Percentiles rank a stretch among this genome's conserved stretches.
Conservation (phyloP, 2,797 vertebrate genomes). For the Gymnodraco acuticeps region DNA sequence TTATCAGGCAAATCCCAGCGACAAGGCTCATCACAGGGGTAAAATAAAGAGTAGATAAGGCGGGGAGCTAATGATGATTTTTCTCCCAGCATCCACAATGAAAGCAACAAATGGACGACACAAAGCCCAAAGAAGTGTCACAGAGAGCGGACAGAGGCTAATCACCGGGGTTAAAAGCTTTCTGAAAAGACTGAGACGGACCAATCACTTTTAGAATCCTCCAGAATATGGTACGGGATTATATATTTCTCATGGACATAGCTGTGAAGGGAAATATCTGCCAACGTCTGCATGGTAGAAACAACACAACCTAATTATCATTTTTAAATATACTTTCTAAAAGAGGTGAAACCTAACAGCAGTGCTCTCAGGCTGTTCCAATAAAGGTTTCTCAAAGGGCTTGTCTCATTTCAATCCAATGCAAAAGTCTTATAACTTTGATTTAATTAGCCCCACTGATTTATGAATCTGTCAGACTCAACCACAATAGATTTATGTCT, state of each 20-base stretch:
- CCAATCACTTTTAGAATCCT: slow-evolving; percentile 57
- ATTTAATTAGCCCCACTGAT: slow-evolving; percentile 65
- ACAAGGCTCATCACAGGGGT: slow-evolving; percentile 74
- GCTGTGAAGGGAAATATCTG: slow-evolving; percentile 17
- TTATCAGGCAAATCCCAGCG: slow-evolving; percentile 79
- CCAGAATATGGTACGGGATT: slow-evolving; percentile 37
- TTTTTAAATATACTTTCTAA: too few species aligned
- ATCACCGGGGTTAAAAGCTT: slow-evolving; percentile 75
- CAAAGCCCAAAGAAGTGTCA: slow-evolving; percentile 70
- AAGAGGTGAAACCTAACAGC: slow-evolving; percentile 13
- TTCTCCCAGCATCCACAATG: slow-evolving; percentile 61
- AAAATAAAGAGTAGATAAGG: slow-evolving; percentile 79
- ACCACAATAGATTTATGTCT: slow-evolving; percentile 50
- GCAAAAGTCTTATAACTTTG: slow-evolving; percentile 41
- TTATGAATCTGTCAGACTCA: slow-evolving; percentile 54
- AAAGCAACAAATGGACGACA: slow-evolving; percentile 72
- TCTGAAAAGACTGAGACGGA: slow-evolving; percentile 52
- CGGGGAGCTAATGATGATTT: slow-evolving; percentile 72
- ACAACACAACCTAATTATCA: too few species aligned
- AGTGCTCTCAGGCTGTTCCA: slow-evolving; percentile 23
- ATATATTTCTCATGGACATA: slow-evolving; percentile 52
- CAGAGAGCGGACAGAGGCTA: slow-evolving; percentile 65
- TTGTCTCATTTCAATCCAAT: slow-evolving; percentile 48
- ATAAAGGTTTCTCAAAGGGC: slow-evolving; percentile 36
- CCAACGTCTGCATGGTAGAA: too few species aligned